Evolutionary conservation across 1,140 invertebrate genomes (phyloP).

Genomic region (Eurosta solidaginis): DNA sequence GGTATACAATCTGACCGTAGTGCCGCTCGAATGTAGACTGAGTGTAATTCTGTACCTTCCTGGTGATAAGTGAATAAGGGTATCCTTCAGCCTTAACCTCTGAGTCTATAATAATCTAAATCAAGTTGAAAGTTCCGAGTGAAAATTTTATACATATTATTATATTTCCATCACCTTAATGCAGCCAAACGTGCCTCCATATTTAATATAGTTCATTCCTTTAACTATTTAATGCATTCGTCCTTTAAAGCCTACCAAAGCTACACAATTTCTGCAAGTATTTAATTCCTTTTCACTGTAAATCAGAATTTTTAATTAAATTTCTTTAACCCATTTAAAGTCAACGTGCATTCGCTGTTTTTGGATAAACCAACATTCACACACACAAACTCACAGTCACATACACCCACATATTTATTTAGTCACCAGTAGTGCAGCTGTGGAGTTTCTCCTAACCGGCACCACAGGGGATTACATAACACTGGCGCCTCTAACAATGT

Average conservation of each 20-base stretch:
- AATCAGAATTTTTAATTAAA: constrained; percentile 27
- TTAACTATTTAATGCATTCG: too few species aligned
- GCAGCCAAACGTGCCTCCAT: background rate
- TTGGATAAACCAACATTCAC: background rate
- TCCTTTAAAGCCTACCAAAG: background rate
- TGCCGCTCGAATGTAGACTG: too few species aligned
- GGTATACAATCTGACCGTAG: too few species aligned
- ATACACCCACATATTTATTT: background rate
- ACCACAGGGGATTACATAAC: background rate
- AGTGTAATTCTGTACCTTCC: too few species aligned
- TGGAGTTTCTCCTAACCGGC: background rate
- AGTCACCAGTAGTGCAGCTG: background rate
- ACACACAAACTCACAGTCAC: background rate
- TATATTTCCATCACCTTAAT: background rate
- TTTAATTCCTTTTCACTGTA: background rate
- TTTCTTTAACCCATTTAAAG: constrained; percentile 23
- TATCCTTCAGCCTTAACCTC: too few species aligned
- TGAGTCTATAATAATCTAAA: too few species aligned
- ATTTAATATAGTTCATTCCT: too few species aligned
- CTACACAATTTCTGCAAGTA: background rate
- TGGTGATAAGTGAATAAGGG: too few species aligned
- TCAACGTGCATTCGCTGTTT: background rate
- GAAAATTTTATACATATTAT: too few species aligned
- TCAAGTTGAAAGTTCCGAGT: too few species aligned
- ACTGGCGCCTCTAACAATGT: background rate